Evolutionary conservation across 2,113 vertebrate genomes (phyloP), one percentile per base, ranked within the genome.

Genomic region (Sarotherodon lohbergeri): DNA sequence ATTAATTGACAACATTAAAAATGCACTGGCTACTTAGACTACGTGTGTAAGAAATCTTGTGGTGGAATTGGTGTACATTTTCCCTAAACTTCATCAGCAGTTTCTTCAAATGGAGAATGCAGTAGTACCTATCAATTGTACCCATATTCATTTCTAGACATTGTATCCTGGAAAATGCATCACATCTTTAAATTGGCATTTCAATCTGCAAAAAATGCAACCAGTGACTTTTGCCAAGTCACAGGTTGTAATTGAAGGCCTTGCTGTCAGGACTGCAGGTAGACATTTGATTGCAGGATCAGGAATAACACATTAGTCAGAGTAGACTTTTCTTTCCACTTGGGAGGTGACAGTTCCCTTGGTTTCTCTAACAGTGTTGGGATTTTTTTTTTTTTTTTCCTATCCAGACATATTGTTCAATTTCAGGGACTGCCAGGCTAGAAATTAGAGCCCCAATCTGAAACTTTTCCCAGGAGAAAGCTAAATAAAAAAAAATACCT

Each of bases 391-490:
- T 24, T 24, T 24, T 24, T 24, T 24, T 24, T 24, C 54, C 59
- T 78, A 88, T 80, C 83, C 61, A 81, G 43, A 80, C 13, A 52
- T 73, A 43, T 19, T 66, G 34, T 41, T 81, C 57, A 84, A 63
- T 89, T 90, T 78, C 81, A 48, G 27, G 43, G 12, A 85, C 73
- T 90, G 71, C 32, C 55, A 83, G 61, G 43, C 39, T 61, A 9
- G 50, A 86, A 81, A 89, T 91, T 83, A 86, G 13, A 91, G n/a
- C 24, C 50, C 46, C n/a, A 66, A 76, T 41, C 32, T 78, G 14
- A 86, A 87, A 84, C 68, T 11, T 81, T 90, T 83, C 24, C 16
- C 39, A 48, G 46, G 83, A 63, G 46, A 90, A n/a, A 29, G n/a
- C 19, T 32, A 68, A 76, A 57, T 55, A 81, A 90, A 88, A 83